Evolutionary conservation across 64 coral and sea anemone genomes (phyloP).

Genomic region (Montipora foliosa): DNA sequence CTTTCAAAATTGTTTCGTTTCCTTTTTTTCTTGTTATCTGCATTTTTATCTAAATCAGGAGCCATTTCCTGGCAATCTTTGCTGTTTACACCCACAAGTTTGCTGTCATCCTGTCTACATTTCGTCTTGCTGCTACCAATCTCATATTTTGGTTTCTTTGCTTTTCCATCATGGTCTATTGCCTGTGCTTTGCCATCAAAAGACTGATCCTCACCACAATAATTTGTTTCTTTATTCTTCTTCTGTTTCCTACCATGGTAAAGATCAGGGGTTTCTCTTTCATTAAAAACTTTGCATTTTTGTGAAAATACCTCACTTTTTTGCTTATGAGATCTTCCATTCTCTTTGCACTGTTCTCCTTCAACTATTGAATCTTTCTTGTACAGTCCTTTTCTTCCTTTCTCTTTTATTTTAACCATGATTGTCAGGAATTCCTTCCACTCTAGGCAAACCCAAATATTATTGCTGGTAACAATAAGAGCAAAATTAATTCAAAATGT

Average conservation of each 20-base stretch:
- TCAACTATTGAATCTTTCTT: neutral
- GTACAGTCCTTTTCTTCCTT: neutral
- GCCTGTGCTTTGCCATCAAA: neutral
- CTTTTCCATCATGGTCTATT: neutral
- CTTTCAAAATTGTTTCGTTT: neutral
- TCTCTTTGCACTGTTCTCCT: neutral
- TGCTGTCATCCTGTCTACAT: neutral
- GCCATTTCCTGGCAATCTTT: neutral
- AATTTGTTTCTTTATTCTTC: neutral
- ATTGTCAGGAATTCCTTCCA: neutral
- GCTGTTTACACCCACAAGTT: too few relatives aligned
- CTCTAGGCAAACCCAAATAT: neutral
- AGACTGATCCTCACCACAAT: neutral
- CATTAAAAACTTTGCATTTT: neutral
- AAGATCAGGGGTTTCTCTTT: neutral
- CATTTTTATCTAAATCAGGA: neutral
- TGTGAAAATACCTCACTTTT: neutral
- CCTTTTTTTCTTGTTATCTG: slow-evolving; percentile 13
- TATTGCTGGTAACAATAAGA: neutral
- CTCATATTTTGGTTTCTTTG: neutral
- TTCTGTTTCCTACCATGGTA: neutral
- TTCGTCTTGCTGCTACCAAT: too few relatives aligned
- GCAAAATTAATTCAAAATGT: too few relatives aligned
- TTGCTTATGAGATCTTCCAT: neutral
- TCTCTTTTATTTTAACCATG: neutral